A percentile compares a stretch with the other conserved stretches of the same genome.
phyloP scores from a whole-genome alignment of 2,797 vertebrate genomes.

The Aeoliscus strigatus region DNA sequence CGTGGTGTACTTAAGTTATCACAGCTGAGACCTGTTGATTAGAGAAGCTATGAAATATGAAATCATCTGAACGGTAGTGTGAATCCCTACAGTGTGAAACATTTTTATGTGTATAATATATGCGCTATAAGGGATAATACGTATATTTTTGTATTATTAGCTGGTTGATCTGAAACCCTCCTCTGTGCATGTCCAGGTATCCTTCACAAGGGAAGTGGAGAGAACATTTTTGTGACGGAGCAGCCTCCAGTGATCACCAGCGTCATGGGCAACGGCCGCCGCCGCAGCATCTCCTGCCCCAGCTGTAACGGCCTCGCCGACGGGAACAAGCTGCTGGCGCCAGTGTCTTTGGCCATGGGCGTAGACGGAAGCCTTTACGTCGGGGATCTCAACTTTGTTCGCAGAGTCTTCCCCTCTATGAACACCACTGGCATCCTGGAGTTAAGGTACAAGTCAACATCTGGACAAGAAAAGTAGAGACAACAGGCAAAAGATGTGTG shows the following conservation, averaged over 20 bases:
- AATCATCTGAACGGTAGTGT: too few species aligned
- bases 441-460: slow-evolving; percentile 86
- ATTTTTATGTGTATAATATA: too few species aligned
- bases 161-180: too few species aligned
- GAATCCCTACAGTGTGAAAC: too few species aligned
- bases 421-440: slow-evolving; percentile 97
- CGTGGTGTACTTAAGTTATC: too few species aligned
- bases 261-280: slow-evolving; percentile 95
- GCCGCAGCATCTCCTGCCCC: slow-evolving; percentile 96
- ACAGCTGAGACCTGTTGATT: too few species aligned
- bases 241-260: slow-evolving; percentile 96
- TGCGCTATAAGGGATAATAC: too few species aligned
- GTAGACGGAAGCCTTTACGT: slow-evolving; percentile 95
- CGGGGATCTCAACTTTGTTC: slow-evolving; percentile 96
- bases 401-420: slow-evolving; percentile 92
- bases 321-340: slow-evolving; percentile 96
- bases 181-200: slow-evolving; percentile 76
- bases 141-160: too few species aligned
- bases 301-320: slow-evolving; percentile 98
- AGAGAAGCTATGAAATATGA: too few species aligned
- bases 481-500: too few species aligned
- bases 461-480: too few species aligned
- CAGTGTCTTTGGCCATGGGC: slow-evolving; percentile 92
- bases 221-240: slow-evolving; percentile 96
- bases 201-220: slow-evolving; percentile 96